Conservation (phyloP, 2,113 vertebrate species). For the Etheostoma spectabile region DNA sequence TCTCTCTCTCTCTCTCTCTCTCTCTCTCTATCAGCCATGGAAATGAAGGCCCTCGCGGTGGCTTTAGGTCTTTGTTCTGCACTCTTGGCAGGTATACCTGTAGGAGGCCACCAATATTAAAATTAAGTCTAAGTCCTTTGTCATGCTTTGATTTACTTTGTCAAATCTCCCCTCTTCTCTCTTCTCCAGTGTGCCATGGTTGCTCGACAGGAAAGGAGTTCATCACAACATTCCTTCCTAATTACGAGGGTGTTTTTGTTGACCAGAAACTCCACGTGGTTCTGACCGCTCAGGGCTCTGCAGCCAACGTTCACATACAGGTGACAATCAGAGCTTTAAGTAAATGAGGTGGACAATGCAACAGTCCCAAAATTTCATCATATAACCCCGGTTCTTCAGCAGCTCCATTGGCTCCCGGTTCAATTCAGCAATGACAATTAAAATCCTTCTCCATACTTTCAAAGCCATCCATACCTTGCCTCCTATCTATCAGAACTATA, state of each 20-base stretch:
- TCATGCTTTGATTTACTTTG: neutral
- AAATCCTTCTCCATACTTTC: too few relatives aligned
- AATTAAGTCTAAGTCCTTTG: neutral
- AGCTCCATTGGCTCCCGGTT: too few relatives aligned
- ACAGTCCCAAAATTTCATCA: too few relatives aligned
- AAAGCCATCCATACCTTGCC: too few relatives aligned
- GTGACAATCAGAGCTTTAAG: neutral
- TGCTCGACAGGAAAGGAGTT: slow-evolving; percentile 44
- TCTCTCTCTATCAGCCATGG: slow-evolving; percentile 15
- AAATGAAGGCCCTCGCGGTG: neutral
- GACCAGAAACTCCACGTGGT: neutral
- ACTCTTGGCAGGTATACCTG: slow-evolving; percentile 18
- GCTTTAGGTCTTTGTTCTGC: slow-evolving; percentile 16
- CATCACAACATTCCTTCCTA: slow-evolving; percentile 50
- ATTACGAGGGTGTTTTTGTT: neutral
- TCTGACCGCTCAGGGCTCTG: slow-evolving; percentile 15
- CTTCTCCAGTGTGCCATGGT: slow-evolving; percentile 26
- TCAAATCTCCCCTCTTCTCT: slow-evolving; percentile 1
- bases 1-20: neutral
- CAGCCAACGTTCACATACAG: slow-evolving; percentile 36
- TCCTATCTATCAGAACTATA: too few relatives aligned
- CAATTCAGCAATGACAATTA: too few relatives aligned
- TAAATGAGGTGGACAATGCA: neutral
- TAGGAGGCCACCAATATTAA: neutral
- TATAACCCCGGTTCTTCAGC: too few relatives aligned